Evolutionary conservation across 2,888 invertebrate species (phyloP), one percentile per base, ranked within the genome.

Genomic region (Eubasilissa splendida): DNA sequence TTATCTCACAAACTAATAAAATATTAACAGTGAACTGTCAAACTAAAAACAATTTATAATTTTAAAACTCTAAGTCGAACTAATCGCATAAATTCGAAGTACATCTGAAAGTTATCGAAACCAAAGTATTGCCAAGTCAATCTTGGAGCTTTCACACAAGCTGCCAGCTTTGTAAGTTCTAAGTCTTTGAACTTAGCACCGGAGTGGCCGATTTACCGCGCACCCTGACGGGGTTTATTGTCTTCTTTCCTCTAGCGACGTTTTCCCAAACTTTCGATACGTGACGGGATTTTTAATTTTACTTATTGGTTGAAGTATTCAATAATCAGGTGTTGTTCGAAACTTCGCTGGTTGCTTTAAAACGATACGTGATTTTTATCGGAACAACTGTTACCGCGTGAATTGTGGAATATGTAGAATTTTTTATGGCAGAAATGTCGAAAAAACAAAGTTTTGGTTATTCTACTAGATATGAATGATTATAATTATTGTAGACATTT

Each of bases 71-170:
- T 10, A 68, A 14, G 14, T 50, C 52, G 8, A 12, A 71, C 71
- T 56, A 54, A 71, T 56, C 71, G 14, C 31, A n/a, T 56, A 31
- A 71, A 71, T 71, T 71, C 8, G n/a, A 56, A 71, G 54, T 54
- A 33, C 71, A 22, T 8, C 68, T 33, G 14, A 68, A 50, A 68
- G 14, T 68, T 63, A 50, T 50, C 70, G 42, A 68, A 33, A 42
- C 14, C 68, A 70, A 77, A 68, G 77, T 77, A 77, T 70, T 22
- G 59, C n/a, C 22, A 63, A 77, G 70, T 70, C 77, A 77, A 77
- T 68, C 70, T 59, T 5, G 68, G 52, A 70, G 59, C 59, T 59
- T 77, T 59, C 14, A 59, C 70, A 56, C 56, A 70, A 59, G 58
- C 31, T 54, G 50, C 52, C 58, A 68, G 66, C 76, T 76, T 76